phyloP scores from a whole-genome alignment of 2,797 vertebrate genomes.

The Prunella strophiata region DNA sequence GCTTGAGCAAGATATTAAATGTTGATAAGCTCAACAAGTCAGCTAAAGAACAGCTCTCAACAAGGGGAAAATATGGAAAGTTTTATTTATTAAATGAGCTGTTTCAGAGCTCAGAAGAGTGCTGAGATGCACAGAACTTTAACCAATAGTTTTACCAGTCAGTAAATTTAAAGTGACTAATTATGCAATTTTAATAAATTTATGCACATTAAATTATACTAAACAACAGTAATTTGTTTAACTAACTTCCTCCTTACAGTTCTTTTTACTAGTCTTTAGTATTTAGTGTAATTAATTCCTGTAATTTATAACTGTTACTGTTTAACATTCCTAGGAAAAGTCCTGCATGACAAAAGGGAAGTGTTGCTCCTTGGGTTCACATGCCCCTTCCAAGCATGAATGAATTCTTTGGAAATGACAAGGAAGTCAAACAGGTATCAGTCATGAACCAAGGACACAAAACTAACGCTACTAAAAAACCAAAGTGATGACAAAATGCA shows the following conservation, averaged over 20 bases:
- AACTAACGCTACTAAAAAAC: conserved; percentile 44
- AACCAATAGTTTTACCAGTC: not conserved
- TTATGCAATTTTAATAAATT: not conserved
- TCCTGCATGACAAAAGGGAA: not conserved
- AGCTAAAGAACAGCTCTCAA: not conserved
- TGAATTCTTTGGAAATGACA: conserved; percentile 46
- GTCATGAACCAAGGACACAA: conserved; percentile 44
- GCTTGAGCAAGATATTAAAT: not conserved
- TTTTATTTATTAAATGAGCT: not conserved
- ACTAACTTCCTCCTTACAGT: not conserved
- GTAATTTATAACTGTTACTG: not conserved
- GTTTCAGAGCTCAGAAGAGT: not conserved
- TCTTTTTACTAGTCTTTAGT: not conserved
- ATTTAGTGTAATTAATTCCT: not conserved
- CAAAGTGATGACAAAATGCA: conserved; percentile 39
- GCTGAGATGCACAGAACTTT: not conserved
- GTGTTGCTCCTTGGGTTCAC: not conserved
- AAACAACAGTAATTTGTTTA: not conserved
- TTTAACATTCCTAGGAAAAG: not conserved
- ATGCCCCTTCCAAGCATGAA: not conserved
- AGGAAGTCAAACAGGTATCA: conserved; percentile 21
- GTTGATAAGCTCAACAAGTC: not conserved
- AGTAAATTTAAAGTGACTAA: not conserved
- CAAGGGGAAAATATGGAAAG: not conserved
- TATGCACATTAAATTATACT: not conserved